A percentile compares a stretch with the other conserved stretches of the same genome.
Evolutionary conservation across 2,113 vertebrate species (phyloP).

Genomic region (Pachypanchax playfairii): DNA sequence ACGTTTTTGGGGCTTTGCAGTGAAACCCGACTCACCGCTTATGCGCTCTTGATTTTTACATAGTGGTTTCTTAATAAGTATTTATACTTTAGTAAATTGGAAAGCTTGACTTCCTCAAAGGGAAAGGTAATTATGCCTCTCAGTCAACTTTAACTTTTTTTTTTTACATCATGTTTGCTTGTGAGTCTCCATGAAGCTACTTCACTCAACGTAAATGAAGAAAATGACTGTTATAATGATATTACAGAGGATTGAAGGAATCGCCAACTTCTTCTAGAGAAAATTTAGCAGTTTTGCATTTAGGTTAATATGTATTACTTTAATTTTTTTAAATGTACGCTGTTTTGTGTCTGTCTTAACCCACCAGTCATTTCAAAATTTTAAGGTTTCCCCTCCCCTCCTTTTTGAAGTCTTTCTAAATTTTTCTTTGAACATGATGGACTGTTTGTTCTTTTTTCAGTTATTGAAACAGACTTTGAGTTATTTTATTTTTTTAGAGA

Average conservation of each 20-base stretch:
- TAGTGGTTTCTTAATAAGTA: constrained; percentile 73
- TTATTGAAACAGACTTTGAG: too few relatives aligned
- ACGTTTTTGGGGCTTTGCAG: constrained; percentile 26
- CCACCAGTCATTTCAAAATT: too few relatives aligned
- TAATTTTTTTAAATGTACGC: too few relatives aligned
- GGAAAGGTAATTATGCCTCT: constrained; percentile 60
- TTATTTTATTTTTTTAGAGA: too few relatives aligned
- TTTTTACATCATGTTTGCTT: constrained; percentile 28
- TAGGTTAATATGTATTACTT: too few relatives aligned
- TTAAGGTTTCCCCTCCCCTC: too few relatives aligned
- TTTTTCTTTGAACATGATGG: too few relatives aligned
- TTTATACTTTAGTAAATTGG: constrained; percentile 67
- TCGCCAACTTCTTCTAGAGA: constrained; percentile 2
- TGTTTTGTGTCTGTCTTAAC: too few relatives aligned
- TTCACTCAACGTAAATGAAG: constrained; percentile 30
- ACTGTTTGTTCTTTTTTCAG: too few relatives aligned
- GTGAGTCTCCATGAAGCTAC: constrained; percentile 12
- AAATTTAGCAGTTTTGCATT: background rate
- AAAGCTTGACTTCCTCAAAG: constrained; percentile 66
- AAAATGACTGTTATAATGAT: constrained; percentile 35
- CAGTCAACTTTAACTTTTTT: constrained; percentile 40
- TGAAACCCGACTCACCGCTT: constrained; percentile 49
- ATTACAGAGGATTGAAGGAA: constrained; percentile 14
- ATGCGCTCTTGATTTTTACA: constrained; percentile 35
- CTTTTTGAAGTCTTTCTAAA: too few relatives aligned